Evolutionary conservation across 2,113 vertebrate genomes (phyloP).

Genomic region (Anseranas semipalmata): DNA sequence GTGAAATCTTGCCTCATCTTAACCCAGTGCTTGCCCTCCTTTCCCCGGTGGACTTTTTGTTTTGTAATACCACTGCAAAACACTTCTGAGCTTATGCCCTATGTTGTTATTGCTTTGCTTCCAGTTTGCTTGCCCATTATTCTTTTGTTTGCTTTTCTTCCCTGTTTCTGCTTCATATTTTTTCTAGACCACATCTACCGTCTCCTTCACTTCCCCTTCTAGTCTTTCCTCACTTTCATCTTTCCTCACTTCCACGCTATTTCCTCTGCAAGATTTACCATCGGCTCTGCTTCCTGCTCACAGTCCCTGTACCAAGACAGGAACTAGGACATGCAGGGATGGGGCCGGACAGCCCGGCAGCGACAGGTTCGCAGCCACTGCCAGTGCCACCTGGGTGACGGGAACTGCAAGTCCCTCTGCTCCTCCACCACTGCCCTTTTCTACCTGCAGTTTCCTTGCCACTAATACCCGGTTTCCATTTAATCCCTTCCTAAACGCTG

Average conservation of each 20-base stretch:
- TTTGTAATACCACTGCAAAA: not conserved
- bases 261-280: not conserved
- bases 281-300: not conserved
- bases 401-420: not conserved
- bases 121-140: not conserved
- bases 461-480: not conserved
- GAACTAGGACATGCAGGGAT: rapidly evolving
- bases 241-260: not conserved
- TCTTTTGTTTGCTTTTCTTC: not conserved
- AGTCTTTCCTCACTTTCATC: not conserved
- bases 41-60: not conserved
- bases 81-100: not conserved
- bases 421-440: not conserved
- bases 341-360: not conserved
- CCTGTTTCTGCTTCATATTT: not conserved
- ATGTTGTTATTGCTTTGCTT: not conserved
- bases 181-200: not conserved
- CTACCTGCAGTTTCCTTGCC: not conserved
- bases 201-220: not conserved
- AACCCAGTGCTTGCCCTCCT: not conserved
- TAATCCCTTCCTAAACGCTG: rapidly evolving
- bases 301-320: not conserved
- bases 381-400: not conserved
- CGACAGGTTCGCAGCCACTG: rapidly evolving
- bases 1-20: not conserved